Conservation (phyloP, 2,113 vertebrate species). For the Chloebia gouldiae region DNA sequence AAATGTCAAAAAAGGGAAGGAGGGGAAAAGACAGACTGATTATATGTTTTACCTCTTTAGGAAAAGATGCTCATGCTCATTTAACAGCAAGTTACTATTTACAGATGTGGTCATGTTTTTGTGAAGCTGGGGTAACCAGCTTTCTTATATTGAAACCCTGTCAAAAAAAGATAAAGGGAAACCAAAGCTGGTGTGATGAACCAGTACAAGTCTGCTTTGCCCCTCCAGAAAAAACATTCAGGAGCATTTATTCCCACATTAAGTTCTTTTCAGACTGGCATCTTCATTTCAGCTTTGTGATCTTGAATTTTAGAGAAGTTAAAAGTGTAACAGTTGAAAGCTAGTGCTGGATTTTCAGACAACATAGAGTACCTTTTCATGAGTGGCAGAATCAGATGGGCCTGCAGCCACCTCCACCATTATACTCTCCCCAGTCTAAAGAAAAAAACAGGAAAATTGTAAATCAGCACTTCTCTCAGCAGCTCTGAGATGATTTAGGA, state of each 20-base stretch:
- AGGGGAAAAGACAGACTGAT: background rate
- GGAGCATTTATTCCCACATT: background rate
- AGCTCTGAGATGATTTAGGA: background rate
- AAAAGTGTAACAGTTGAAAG: background rate
- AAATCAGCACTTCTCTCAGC: background rate
- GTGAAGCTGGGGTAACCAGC: background rate
- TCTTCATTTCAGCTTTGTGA: background rate
- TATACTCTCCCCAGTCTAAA: slow-evolving; percentile 91
- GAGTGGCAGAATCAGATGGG: slow-evolving; percentile 86
- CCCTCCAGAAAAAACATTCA: background rate
- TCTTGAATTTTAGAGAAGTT: background rate
- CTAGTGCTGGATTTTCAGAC: background rate
- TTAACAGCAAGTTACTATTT: background rate
- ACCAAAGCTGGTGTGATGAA: background rate
- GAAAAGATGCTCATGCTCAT: background rate
- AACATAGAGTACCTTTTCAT: slow-evolving; percentile 84
- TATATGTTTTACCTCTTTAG: background rate
- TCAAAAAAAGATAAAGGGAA: background rate
- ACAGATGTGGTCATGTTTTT: background rate
- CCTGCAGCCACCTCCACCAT: slow-evolving; percentile 97
- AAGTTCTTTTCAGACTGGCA: background rate
- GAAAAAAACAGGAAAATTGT: background rate
- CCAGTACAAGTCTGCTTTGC: background rate
- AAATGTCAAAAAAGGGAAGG: background rate
- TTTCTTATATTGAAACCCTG: background rate